Base-by-base conservation (phyloP, 2,113 vertebrate genomes). In the Boulengeromyrus knoepffleri region DNA sequence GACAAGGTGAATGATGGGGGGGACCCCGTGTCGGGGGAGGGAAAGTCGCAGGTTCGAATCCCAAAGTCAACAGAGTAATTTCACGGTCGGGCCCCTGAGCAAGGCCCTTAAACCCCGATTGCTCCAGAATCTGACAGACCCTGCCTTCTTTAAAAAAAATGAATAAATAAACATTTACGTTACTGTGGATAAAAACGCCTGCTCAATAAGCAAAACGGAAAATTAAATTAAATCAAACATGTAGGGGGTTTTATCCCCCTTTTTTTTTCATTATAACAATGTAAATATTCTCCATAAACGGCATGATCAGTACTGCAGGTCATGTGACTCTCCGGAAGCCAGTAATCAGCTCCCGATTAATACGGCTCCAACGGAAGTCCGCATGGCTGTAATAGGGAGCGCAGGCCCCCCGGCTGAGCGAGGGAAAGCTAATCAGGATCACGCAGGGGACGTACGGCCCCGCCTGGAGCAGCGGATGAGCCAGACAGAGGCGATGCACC, bases 1-100 rank as follows among this genome's bases (percentile, higher is more conserved):
- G 99, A 99, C 95, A 99, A 99, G 96, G 99, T 97, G 91, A 96
- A 95, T 42, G 3, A 24, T 0, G 15, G 52, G 56, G 52, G 39
- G 52, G 7, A 2, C n/a, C n/a, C 58, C n/a, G 58, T 66, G n/a
- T n/a, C 24, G n/a, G 58, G n/a, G 58, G 9, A 4, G 8, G n/a
- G n/a, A 13, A 13, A 31, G 62, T 70, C 62, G n/a, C n/a, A 31
- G 62, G 62, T 70, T 70, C 62, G 3, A 70, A 31, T 70, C 62
- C 62, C 62, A 31, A 12, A 8, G 62, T 27, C 62, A 27, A n/a
- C n/a, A 66, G 62, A 4, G 10, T 27, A 66, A 27, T 27, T 66
- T 27, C 58, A 66, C n/a, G 0, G 24, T 66, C 0, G 3, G n/a
- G 24, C 24, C 58, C 24, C 8, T 27, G 58, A 62, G 7, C 56